Percentiles rank a stretch among this genome's conserved stretches.
These are phyloP conservation scores for Anas capensis DNA, from an alignment of 2,797 vertebrate genomes.

Conservation along the genomic window DNA sequence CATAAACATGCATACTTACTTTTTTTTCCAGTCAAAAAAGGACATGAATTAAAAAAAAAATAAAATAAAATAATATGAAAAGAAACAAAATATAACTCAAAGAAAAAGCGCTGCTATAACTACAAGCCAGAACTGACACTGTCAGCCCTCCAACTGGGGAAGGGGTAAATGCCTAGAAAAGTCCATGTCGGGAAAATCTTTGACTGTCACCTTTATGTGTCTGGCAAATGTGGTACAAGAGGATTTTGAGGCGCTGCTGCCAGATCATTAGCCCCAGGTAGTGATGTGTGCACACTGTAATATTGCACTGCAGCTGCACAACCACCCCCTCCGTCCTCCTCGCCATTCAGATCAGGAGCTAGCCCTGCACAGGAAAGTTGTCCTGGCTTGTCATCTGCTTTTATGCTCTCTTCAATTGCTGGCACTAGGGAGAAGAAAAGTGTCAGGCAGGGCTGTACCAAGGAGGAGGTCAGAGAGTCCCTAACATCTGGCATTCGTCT, in stretches of 20 bases:
- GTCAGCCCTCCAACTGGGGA: neutral
- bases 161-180: neutral
- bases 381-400: neutral
- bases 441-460: neutral
- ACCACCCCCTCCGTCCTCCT: neutral
- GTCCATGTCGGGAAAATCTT: neutral
- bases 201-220: neutral
- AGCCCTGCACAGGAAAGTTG: neutral
- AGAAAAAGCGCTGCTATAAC: neutral
- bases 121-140: neutral
- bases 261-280: neutral
- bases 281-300: neutral
- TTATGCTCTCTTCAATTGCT: neutral
- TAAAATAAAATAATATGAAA: neutral
- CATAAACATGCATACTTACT: neutral
- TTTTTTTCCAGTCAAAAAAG: neutral
- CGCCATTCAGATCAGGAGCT: neutral
- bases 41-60: neutral
- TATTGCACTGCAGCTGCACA: slow-evolving; percentile 13
- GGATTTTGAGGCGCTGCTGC: neutral
- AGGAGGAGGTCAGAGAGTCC: neutral
- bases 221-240: neutral
- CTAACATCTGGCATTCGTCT: neutral
- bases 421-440: neutral
- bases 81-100: slow-evolving; percentile 3